phyloP scores from a whole-genome alignment of 1,140 invertebrate species.

The Globodera ellingtonae region DNA sequence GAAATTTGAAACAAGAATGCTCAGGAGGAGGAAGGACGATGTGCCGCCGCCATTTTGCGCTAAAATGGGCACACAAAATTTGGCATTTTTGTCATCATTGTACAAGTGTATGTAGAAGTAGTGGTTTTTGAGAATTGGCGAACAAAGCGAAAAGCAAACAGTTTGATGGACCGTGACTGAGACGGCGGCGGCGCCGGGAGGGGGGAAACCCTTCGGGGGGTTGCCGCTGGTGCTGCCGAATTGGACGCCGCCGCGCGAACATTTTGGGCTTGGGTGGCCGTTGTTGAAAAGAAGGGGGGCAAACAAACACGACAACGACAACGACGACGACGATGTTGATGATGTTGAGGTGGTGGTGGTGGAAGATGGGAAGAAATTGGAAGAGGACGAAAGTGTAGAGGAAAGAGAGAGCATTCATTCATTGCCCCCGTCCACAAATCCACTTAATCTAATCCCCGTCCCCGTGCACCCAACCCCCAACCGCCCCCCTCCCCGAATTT shows the following conservation, averaged over 20 bases:
- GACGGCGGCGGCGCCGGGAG: background rate
- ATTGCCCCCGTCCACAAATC: background rate
- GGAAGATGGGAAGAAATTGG: background rate
- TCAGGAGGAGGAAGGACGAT: background rate
- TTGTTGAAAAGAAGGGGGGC: background rate
- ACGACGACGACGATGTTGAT: background rate
- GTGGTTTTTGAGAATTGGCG: background rate
- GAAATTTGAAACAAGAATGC: too few species aligned
- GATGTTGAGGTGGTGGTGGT: background rate
- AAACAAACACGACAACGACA: background rate
- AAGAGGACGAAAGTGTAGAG: background rate
- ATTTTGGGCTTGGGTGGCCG: background rate
- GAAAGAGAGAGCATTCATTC: background rate
- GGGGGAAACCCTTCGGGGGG: too few species aligned
- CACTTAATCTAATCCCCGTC: constrained; percentile 5
- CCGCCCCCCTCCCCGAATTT: background rate
- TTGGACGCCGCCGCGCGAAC: background rate
- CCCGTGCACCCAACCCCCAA: background rate
- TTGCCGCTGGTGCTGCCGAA: background rate
- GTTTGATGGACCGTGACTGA: constrained; percentile 1
- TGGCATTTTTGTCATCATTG: too few species aligned
- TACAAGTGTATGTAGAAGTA: background rate
- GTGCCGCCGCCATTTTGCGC: background rate
- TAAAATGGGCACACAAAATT: background rate
- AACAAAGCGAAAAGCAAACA: background rate